Conservation (phyloP, 2,797 vertebrate species). For the Hylomyscus alleni region DNA sequence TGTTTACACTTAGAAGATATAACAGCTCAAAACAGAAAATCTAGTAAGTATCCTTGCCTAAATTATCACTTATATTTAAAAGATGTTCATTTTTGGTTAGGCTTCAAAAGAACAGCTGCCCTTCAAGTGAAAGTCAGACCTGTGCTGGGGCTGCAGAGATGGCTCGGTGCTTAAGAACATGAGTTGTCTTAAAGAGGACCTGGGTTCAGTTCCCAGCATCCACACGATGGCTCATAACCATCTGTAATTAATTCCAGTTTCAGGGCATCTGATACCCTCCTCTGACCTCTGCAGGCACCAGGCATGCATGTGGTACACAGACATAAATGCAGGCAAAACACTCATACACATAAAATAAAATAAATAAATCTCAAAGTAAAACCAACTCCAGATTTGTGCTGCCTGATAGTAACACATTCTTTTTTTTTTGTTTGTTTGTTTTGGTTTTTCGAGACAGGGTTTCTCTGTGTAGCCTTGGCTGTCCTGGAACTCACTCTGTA, state of each 20-base stretch:
- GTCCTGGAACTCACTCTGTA: too few species aligned
- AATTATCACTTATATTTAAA: conserved; percentile 14
- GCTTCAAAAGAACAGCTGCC: background rate
- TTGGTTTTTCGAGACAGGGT: too few species aligned
- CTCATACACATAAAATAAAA: background rate
- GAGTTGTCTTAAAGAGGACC: background rate
- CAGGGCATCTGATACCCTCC: background rate
- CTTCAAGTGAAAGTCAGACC: conserved; percentile 12
- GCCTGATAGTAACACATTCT: background rate
- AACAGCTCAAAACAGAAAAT: background rate
- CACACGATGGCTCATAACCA: background rate
- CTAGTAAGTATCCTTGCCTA: background rate
- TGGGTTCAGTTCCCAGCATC: background rate
- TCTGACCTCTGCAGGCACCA: background rate
- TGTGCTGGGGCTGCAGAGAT: background rate
- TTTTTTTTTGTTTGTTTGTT: too few species aligned
- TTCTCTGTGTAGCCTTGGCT: too few species aligned
- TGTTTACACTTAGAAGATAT: conserved; percentile 1
- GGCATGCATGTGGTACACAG: background rate
- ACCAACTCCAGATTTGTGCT: background rate
- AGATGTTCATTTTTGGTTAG: background rate
- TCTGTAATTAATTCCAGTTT: background rate
- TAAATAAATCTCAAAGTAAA: background rate
- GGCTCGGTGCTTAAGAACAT: background rate
- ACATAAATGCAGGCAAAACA: background rate